Evolutionary conservation across 2,113 vertebrate genomes (phyloP).

Genomic region (Speoplatyrhinus poulsoni): DNA sequence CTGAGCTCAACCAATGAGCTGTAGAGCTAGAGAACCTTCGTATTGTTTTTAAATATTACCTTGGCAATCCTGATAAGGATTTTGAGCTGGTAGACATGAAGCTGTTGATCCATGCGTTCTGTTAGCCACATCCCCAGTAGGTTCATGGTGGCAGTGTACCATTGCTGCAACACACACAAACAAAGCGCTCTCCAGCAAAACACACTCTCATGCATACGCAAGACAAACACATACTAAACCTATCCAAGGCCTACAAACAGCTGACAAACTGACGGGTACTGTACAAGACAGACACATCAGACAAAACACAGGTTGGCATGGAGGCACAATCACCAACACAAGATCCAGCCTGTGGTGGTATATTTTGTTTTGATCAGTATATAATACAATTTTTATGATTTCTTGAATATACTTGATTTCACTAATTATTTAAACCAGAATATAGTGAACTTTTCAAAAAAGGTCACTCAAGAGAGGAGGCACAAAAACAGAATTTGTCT

Average conservation of each 20-base stretch:
- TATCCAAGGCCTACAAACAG: constrained; percentile 23
- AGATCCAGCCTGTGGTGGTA: too few species aligned
- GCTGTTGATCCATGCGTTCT: constrained; percentile 98
- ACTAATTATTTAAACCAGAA: too few species aligned
- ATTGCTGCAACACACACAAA: constrained; percentile 99
- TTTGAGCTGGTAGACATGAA: constrained; percentile 99
- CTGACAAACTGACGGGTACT: neutral
- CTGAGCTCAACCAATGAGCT: too few species aligned
- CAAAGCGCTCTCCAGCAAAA: constrained; percentile 88
- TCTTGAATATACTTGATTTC: too few species aligned
- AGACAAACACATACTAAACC: constrained; percentile 27
- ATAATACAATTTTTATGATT: too few species aligned
- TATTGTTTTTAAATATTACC: constrained; percentile 70
- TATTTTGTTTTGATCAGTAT: too few species aligned
- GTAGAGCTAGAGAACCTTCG: neutral
- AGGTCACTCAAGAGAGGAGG: too few species aligned
- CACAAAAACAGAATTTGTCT: neutral
- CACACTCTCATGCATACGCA: constrained; percentile 69
- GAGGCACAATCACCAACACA: too few species aligned
- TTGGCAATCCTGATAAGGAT: constrained; percentile 99
- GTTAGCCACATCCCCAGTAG: constrained; percentile 97
- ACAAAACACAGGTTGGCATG: neutral
- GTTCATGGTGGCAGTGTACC: constrained; percentile 99
- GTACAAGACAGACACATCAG: constrained; percentile 9
- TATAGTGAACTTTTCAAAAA: too few species aligned